Conservation (phyloP, 2,797 vertebrate genomes). For the Gila robusta region DNA sequence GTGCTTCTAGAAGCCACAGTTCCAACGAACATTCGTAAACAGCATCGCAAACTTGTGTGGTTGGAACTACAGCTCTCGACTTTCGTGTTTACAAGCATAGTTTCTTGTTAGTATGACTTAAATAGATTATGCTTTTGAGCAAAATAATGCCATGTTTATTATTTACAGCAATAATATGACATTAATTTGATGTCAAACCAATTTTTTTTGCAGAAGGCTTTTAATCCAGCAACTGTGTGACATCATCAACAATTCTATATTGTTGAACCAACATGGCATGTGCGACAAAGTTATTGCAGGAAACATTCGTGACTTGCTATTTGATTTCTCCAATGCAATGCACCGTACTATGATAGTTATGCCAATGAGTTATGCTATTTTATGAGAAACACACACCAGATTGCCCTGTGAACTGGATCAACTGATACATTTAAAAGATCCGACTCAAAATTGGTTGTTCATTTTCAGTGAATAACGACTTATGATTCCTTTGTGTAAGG, state of each 20-base stretch:
- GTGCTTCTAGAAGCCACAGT: not conserved
- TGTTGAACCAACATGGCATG: not conserved
- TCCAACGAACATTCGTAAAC: not conserved
- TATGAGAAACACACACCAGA: not conserved
- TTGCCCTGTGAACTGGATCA: not conserved
- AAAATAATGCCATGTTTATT: not conserved
- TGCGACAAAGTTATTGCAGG: not conserved
- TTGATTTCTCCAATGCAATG: not conserved
- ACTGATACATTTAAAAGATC: not conserved
- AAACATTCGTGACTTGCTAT: not conserved
- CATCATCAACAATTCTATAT: not conserved
- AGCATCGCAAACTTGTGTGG: not conserved
- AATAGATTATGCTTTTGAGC: not conserved
- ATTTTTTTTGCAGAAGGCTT: not conserved
- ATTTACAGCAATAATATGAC: not conserved
- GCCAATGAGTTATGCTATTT: not conserved
- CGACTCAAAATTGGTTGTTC: not conserved
- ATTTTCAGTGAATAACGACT: not conserved
- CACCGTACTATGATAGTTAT: not conserved
- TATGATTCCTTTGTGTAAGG: not conserved
- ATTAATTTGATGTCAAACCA: not conserved
- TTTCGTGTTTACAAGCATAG: not conserved
- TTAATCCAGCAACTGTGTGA: not conserved
- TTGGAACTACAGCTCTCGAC: not conserved
- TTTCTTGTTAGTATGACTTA: not conserved